A percentile compares a stretch with the other conserved stretches of the same genome.
These are phyloP conservation scores for Mormyrus iriodes DNA, from an alignment of 2,113 vertebrate species.

Conservation along the genomic window DNA sequence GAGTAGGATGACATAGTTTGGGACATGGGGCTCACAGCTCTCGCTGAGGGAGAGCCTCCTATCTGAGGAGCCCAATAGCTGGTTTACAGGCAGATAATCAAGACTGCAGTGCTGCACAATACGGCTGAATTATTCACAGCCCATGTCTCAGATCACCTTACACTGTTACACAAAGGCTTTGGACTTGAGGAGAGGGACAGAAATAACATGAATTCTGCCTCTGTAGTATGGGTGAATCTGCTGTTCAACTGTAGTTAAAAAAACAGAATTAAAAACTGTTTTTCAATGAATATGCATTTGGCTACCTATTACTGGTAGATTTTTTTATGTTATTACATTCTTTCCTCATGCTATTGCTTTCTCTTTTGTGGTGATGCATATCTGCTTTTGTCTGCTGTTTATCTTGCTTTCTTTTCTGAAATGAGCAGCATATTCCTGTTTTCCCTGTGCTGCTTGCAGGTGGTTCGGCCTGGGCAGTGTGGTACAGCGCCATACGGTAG, in stretches of 20 bases:
- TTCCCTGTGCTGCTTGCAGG: neutral
- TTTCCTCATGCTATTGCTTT: neutral
- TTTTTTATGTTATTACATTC: neutral
- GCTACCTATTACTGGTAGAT: neutral
- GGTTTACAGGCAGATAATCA: neutral
- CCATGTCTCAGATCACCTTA: neutral
- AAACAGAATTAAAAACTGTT: neutral
- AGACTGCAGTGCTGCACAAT: neutral
- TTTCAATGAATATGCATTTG: neutral
- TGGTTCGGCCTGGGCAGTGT: neutral
- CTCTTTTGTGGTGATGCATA: neutral
- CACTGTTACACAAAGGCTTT: conserved; percentile 2
- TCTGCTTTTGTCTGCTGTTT: neutral
- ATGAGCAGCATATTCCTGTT: neutral
- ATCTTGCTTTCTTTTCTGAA: neutral
- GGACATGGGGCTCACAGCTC: neutral
- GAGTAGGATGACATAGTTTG: neutral
- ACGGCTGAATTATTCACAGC: conserved; percentile 4
- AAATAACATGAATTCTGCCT: neutral
- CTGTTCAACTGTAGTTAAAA: neutral
- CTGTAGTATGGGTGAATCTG: neutral
- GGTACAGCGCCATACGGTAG: neutral
- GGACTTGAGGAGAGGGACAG: neutral
- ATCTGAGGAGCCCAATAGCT: neutral
- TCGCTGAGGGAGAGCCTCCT: neutral